A percentile compares a stretch with the other conserved stretches of the same genome.
Conservation (phyloP, 2,113 vertebrate species). For the Tychaedon coryphoeus region DNA sequence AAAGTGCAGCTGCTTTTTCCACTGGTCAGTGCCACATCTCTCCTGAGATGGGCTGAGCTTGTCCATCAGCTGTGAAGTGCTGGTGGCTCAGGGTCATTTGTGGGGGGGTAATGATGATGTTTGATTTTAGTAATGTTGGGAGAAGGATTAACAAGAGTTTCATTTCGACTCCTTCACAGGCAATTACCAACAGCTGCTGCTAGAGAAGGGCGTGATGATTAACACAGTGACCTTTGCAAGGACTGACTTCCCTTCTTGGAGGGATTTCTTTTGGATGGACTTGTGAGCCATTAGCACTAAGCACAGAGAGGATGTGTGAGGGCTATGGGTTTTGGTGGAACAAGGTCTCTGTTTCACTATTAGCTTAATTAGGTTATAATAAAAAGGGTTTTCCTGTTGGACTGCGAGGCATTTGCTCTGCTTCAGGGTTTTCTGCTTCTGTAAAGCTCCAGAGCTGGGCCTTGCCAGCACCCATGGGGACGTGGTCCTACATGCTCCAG, state of each 20-base stretch:
- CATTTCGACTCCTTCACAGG: constrained; percentile 20
- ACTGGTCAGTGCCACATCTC: fast-evolving
- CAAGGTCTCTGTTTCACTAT: neutral
- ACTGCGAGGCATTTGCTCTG: neutral
- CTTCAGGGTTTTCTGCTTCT: neutral
- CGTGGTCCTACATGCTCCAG: fast-evolving
- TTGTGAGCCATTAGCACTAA: neutral
- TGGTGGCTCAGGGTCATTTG: neutral
- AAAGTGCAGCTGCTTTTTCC: neutral
- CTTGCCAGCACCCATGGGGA: neutral
- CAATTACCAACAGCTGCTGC: constrained; percentile 43
- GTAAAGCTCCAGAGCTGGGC: neutral
- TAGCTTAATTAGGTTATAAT: neutral
- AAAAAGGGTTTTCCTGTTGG: neutral
- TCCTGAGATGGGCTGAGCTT: neutral
- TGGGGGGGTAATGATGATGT: neutral
- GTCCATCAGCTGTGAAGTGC: neutral
- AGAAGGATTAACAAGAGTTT: constrained; percentile 46
- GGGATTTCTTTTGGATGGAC: neutral
- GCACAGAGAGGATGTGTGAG: neutral
- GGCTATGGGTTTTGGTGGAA: neutral
- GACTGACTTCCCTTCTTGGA: neutral
- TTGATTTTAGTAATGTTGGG: neutral
- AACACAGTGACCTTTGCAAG: constrained; percentile 49
- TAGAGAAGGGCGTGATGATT: constrained; percentile 20